Conservation (phyloP, 2,113 vertebrate species). For the Mystacornis crossleyi region DNA sequence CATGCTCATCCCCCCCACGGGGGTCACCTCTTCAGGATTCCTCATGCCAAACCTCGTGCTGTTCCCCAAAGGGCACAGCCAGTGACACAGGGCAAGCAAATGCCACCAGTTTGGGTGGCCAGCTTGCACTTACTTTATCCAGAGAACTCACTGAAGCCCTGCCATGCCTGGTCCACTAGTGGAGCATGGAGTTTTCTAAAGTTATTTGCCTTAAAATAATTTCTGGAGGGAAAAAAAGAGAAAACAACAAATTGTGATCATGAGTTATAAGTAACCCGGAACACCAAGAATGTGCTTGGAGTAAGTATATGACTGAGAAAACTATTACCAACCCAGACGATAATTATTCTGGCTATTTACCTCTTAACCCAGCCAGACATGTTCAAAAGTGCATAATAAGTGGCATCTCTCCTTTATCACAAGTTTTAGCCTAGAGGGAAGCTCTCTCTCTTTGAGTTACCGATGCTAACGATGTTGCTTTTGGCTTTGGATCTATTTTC, state of each 20-base stretch:
- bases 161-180: background rate
- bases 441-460: background rate
- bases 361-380: conserved; percentile 4
- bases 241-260: background rate
- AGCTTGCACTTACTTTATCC: background rate
- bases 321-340: background rate
- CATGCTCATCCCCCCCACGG: too few relatives aligned
- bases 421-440: conserved; percentile 45
- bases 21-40: too few relatives aligned
- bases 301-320: background rate
- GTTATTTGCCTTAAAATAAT: background rate
- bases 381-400: conserved; percentile 1
- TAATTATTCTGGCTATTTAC: conserved; percentile 14
- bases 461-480: background rate
- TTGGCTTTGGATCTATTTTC: conserved; percentile 42
- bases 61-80: background rate
- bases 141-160: background rate
- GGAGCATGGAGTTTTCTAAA: background rate
- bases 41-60: fast-evolving
- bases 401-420: conserved; percentile 21
- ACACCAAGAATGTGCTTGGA: background rate
- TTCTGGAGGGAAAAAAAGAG: background rate
- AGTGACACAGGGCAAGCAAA: fast-evolving
- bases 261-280: background rate
- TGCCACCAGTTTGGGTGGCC: fast-evolving